Evolutionary conservation across 2,888 invertebrate genomes (phyloP), one percentile per base, ranked within the genome.

Genomic region (Dryococelus australis): DNA sequence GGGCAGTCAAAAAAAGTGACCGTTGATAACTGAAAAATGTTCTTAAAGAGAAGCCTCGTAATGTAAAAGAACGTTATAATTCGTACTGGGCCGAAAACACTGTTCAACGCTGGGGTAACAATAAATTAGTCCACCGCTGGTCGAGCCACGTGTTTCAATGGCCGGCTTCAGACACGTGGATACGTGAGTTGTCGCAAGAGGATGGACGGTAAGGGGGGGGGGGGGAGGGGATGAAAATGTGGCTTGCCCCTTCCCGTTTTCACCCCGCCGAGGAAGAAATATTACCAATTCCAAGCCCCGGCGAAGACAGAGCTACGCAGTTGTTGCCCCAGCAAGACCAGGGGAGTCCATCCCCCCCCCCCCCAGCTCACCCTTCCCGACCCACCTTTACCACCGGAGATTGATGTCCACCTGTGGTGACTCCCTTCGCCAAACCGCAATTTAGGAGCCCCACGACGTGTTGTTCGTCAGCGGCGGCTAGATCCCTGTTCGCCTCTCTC

Each of bases 371-470:
- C n/a, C 24, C 24, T 65, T 16, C 5, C 65, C 20, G 20, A 16
- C n/a, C 20, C n/a, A 3, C 65, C 65, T n/a, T 65, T 24, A 16
- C n/a, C 65, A 1, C 13, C 24, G 65, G 65, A 65, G 65, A 65
- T 65, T 65, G 65, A 65, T 65, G 65, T 65, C 65, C 65, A 65
- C 65, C 65, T 65, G 65, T 65, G 65, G 65, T 65, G 24, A 65
- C 65, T 65, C 16, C 65, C 65, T 20, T 65, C 24, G 65, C 65
- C 65, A 65, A 65, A 65, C 65, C 65, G 65, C 65, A 65, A 65
- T 65, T 65, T 65, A 65, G 65, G 65, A 65, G 65, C 65, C 12
- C 65, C 65, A n/a, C 24, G 24, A 65, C 20, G 65, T 24, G 65
- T 65, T 65, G 65, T n/a, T 65, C 65, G n/a, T n/a, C 65, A 65